These are phyloP conservation scores for Apis florea DNA, from an alignment of 1,140 invertebrate species.

Conservation along the genomic window DNA sequence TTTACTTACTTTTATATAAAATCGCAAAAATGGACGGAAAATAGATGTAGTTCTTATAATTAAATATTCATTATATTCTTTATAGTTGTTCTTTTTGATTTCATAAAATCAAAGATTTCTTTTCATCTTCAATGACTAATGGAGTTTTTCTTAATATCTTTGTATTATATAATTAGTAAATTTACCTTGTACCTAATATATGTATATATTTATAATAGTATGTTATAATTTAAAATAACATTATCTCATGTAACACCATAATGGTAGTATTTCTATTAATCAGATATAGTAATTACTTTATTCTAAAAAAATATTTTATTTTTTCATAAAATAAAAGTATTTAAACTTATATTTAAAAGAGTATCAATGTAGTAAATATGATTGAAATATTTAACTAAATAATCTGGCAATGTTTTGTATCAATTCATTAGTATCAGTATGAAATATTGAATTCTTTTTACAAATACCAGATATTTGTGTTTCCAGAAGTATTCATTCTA, in stretches of 20 bases:
- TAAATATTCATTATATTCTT: constrained; percentile 84
- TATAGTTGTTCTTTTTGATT: constrained; percentile 77
- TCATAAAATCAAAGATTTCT: constrained; percentile 44
- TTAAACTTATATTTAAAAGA: constrained; percentile 41
- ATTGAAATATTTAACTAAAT: constrained; percentile 22
- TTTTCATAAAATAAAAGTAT: background rate
- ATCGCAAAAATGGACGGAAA: constrained; percentile 61
- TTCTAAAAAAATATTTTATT: background rate
- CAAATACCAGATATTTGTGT: constrained; percentile 15
- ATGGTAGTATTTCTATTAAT: constrained; percentile 14
- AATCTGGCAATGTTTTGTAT: constrained; percentile 31
- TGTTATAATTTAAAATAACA: constrained; percentile 38
- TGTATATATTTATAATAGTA: too few species aligned
- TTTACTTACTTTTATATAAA: constrained; percentile 46
- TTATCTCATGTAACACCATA: constrained; percentile 32
- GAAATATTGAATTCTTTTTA: constrained; percentile 45
- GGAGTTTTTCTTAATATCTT: constrained; percentile 81
- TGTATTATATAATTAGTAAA: constrained; percentile 83
- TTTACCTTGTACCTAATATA: constrained; percentile 82
- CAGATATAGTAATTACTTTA: background rate
- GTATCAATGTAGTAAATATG: constrained; percentile 27
- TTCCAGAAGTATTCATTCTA: constrained; percentile 14
- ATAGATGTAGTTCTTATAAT: constrained; percentile 84
- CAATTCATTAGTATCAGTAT: constrained; percentile 36
- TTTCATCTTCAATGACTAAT: constrained; percentile 14